Conservation (phyloP, 2,888 invertebrate genomes). For the Melanotus villosus region DNA sequence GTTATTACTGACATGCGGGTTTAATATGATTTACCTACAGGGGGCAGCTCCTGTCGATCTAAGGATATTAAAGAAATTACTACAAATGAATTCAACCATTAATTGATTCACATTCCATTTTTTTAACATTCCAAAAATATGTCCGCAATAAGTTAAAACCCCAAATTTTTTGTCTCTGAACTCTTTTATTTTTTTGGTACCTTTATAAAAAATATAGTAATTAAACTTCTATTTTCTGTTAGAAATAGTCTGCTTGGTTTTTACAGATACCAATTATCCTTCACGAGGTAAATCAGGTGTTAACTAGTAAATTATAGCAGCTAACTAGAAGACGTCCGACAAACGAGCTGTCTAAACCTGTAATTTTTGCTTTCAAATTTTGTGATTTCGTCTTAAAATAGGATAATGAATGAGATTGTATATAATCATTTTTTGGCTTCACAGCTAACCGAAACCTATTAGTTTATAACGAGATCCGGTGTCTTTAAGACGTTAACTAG, state of each 20-base stretch:
- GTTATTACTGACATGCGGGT: slow-evolving; percentile 5
- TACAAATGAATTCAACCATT: neutral
- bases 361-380: slow-evolving; percentile 61
- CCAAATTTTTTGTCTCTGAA: neutral
- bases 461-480: neutral
- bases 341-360: slow-evolving; percentile 65
- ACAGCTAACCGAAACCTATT: neutral
- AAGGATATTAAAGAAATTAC: neutral
- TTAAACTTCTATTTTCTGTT: slow-evolving; percentile 27
- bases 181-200: neutral
- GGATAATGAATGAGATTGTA: slow-evolving; percentile 32
- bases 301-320: slow-evolving; percentile 59
- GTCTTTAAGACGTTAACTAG: neutral
- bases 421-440: slow-evolving; percentile 2
- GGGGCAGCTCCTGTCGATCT: slow-evolving; percentile 19
- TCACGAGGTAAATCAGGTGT: slow-evolving; percentile 60
- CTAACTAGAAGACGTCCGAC: slow-evolving; percentile 64
- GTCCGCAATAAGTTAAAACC: neutral
- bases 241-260: neutral
- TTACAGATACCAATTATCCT: slow-evolving; percentile 39
- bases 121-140: too few species aligned
- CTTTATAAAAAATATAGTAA: slow-evolving; percentile 19
- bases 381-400: slow-evolving; percentile 56
- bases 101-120: neutral
- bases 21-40: slow-evolving; percentile 17